Base-by-base conservation (phyloP, 1,140 invertebrate genomes). In the Drosophila azteca region DNA sequence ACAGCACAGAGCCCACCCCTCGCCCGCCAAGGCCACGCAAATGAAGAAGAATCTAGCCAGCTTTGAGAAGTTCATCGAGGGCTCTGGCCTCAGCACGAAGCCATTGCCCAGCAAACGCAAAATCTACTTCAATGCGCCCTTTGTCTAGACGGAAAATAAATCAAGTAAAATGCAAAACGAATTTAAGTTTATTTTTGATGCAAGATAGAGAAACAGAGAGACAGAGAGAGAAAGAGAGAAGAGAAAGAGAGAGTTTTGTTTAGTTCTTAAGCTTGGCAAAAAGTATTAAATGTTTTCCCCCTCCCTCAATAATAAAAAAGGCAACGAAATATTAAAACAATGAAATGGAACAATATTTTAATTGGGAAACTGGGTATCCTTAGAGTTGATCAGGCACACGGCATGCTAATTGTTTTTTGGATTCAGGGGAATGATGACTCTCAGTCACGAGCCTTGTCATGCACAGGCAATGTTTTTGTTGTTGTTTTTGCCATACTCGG, bases 51-150 rank as follows among this genome's bases (percentile, higher is more conserved):
- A 90, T 66, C 46, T 81, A 54, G 85, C 68, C n/a, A 84, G 76
- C 24, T 91, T 90, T 51, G 88, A 90, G 35, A 90, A 90, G 44
- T 90, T 91, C 39, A 90, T 91, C 13, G 88, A 91, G 17, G 76
- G 75, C 8, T 79, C 90, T 0, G 88, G 79, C 4, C 45, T 90
- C 24, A 91, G 75, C 52, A 82, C 67, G 13, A 91, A 91, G 55
- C 88, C 90, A 24, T 76, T 91, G 68, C 88, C 90, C 15, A 77
- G 76, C 64, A 90, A 91, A 75, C 62, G 90, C 11, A 91, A 90
- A 58, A 90, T 90, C 49, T 90, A 90, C 53, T 91, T 91, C 46
- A 76, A 88, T 54, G 90, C 84, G 45, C 90, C 90, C 41, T 90
- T 90, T 66, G 90, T 91, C 58, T 91, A 48, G 31, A 31, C 29